Conservation (phyloP, 1,140 invertebrate genomes). For the Drosophila equinoxialis region DNA sequence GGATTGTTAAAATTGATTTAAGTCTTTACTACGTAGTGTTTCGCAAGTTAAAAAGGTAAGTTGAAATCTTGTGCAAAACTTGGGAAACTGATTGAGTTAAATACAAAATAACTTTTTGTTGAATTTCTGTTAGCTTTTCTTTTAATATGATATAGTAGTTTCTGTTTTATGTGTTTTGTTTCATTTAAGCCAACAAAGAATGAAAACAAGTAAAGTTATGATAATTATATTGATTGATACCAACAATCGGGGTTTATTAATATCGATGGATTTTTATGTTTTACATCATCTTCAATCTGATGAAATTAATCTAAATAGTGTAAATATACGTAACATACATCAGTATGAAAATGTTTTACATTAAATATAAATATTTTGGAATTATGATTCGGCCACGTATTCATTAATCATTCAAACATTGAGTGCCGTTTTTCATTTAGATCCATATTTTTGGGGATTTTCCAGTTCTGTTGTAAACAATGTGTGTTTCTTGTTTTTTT, state of each 20-base stretch:
- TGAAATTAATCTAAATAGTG: slow-evolving; percentile 22
- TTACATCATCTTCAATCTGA: slow-evolving; percentile 24
- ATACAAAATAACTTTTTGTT: no score
- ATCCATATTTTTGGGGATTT: not conserved
- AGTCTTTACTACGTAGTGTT: not conserved
- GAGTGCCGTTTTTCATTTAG: not conserved
- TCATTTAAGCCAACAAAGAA: no score
- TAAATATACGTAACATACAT: slow-evolving; percentile 21
- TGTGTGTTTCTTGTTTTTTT: not conserved
- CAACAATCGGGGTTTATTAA: slow-evolving; percentile 17
- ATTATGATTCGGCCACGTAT: slow-evolving; percentile 9
- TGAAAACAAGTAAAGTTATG: not conserved
- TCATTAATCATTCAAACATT: not conserved
- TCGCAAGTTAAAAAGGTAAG: not conserved
- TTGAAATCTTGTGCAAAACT: no score
- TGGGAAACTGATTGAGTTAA: no score
- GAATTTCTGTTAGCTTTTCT: no score
- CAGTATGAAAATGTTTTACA: slow-evolving; percentile 17
- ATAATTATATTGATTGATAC: slow-evolving; percentile 17
- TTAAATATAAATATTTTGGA: slow-evolving; percentile 19
- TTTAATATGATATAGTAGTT: no score
- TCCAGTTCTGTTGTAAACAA: slow-evolving; percentile 6
- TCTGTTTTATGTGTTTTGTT: no score
- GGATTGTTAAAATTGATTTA: slow-evolving; percentile 23
- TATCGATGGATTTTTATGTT: slow-evolving; percentile 22